Base-by-base conservation (phyloP, 2,113 vertebrate species). In the Ptyas mucosa region DNA sequence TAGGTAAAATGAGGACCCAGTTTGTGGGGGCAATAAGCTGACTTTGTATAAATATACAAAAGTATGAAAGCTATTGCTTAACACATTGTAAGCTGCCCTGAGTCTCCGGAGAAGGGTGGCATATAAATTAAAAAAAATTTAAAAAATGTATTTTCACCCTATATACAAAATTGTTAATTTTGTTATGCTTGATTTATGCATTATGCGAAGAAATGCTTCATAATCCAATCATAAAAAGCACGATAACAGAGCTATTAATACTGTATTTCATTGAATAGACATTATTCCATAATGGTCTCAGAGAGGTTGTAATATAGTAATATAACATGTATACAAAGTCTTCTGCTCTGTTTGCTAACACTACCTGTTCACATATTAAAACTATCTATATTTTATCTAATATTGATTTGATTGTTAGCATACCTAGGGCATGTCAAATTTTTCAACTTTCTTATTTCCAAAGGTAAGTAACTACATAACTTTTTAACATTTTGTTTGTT, bases 181-280 rank as follows among this genome's bases (percentile, higher is more conserved):
- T 39, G 34, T 39, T 20, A 39, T 81, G 2, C 15, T 81, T 81
- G 34, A 39, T 39, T 39, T 81, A 34, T 75, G 64, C 14, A 51
- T 6, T 87, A 87, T 87, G n/a, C 6, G 20, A 39, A 39, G 1
- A 39, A 88, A 55, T 55, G n/a, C 26, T 88, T 88, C 51, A 88
- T 93, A 89, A 88, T 94, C 92, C 46, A 88, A 95, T 96, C 96
- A 53, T 53, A 46, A 52, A 96, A 94, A 94, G 95, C 96, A 95
- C 23, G 93, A 69, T 95, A 96, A 94, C 92, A 95, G 91, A 75
- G 15, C 88, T 96, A 95, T 94, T 97, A 95, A 96, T 95, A 95
- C 92, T 94, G 88, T 75, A 95, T 88, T 89, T 89, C 23, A 61
- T 15, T 21, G 94, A 94, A 46, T 46, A 46, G 88, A 90, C 89